These are phyloP conservation scores for Gallinago nigripennis DNA, from an alignment of 2,797 vertebrate species.

Conservation along the genomic window DNA sequence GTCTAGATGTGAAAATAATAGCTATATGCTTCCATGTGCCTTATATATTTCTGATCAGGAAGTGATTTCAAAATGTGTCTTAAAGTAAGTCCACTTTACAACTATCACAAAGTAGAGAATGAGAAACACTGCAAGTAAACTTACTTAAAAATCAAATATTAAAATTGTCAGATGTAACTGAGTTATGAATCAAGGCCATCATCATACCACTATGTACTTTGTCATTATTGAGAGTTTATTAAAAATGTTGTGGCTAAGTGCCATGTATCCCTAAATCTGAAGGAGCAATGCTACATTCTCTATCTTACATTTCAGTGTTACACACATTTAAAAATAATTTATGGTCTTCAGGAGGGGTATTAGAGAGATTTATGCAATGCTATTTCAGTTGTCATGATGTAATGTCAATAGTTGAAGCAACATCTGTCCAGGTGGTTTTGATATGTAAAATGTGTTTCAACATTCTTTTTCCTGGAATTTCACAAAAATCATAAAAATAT, in stretches of 20 bases:
- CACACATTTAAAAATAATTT: not conserved
- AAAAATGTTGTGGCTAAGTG: not conserved
- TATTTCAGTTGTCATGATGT: slow-evolving; percentile 41
- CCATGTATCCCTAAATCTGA: not conserved
- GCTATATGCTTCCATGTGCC: not conserved
- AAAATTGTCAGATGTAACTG: not conserved
- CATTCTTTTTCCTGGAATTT: slow-evolving; percentile 36
- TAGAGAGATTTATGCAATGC: slow-evolving; percentile 56
- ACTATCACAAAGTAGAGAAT: not conserved
- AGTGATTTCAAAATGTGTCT: not conserved
- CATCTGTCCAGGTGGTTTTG: slow-evolving; percentile 59
- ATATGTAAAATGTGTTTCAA: slow-evolving; percentile 51
- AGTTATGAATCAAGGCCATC: not conserved
- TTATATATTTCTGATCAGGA: not conserved
- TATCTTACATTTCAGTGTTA: not conserved
- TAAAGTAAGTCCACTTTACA: not conserved
- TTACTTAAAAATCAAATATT: not conserved
- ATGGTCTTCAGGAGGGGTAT: slow-evolving; percentile 25
- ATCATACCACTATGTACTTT: not conserved
- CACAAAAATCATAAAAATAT: slow-evolving; percentile 2
- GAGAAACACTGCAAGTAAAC: not conserved
- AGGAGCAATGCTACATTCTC: not conserved
- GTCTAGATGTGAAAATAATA: not conserved
- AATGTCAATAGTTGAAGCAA: slow-evolving; percentile 32
- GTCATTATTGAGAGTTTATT: not conserved